A percentile compares a stretch with the other conserved stretches of the same genome.
Conservation (phyloP, 1,140 invertebrate species). For the Drosophila repletoides region DNA sequence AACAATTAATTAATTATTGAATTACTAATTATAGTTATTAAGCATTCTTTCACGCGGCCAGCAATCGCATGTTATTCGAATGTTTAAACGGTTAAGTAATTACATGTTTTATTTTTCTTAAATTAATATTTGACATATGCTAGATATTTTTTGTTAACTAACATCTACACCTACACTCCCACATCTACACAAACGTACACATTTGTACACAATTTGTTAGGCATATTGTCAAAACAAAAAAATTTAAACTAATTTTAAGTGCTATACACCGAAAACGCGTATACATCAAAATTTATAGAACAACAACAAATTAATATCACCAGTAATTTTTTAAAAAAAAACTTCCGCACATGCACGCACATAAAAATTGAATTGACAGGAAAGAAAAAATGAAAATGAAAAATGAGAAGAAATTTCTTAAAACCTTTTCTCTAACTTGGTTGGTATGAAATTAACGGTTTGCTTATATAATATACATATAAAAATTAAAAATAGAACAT, state of each 20-base stretch:
- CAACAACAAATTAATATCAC: conserved; percentile 8
- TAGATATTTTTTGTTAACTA: conserved; percentile 40
- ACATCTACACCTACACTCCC: conserved; percentile 20
- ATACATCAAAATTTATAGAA: conserved; percentile 20
- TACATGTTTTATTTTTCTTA: conserved; percentile 12
- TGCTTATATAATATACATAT: conserved; percentile 66
- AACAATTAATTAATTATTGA: conserved; percentile 8
- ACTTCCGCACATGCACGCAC: conserved; percentile 11
- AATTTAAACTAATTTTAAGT: conserved; percentile 44
- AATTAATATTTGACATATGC: conserved; percentile 21
- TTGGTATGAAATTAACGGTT: conserved; percentile 75
- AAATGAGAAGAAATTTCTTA: conserved; percentile 25
- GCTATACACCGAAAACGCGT: conserved; percentile 34
- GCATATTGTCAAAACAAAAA: not conserved
- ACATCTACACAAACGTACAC: conserved; percentile 7
- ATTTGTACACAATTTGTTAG: conserved; percentile 25
- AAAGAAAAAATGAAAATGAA: no score
- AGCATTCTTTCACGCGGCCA: conserved; percentile 13
- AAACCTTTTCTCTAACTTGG: conserved; percentile 65
- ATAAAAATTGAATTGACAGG: conserved; percentile 45
- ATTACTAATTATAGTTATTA: conserved; percentile 8
- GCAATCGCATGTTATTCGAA: conserved; percentile 67
- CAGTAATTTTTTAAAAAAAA: conserved; percentile 26
- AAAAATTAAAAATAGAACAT: conserved; percentile 25
- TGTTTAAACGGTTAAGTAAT: conserved; percentile 47